These are phyloP conservation scores for Rhingia campestris DNA, from an alignment of 2,888 invertebrate genomes.

Conservation along the genomic window DNA sequence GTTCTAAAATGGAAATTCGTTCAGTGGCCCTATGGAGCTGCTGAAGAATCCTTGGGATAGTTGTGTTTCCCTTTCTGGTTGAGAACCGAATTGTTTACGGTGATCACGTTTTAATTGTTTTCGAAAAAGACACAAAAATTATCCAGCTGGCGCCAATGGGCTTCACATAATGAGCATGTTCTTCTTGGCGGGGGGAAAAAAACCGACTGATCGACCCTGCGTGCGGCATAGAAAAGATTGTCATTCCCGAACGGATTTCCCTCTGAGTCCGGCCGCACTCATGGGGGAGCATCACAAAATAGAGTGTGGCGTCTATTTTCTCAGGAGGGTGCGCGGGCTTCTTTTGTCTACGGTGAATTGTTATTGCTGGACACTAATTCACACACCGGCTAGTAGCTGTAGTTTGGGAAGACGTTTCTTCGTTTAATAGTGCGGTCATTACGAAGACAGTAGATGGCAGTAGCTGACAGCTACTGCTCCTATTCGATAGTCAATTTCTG, in stretches of 20 bases:
- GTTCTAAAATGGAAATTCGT: conserved; percentile 68
- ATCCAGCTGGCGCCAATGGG: conserved; percentile 70
- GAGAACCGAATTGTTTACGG: conserved; percentile 67
- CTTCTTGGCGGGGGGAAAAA: conserved; percentile 45
- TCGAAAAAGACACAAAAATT: conserved; percentile 65
- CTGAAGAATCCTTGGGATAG: conserved; percentile 64
- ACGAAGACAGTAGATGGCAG: conserved; percentile 44
- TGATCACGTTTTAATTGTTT: conserved; percentile 74
- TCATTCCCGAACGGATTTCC: conserved; percentile 62
- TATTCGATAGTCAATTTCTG: conserved; percentile 44
- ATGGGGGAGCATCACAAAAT: conserved; percentile 46
- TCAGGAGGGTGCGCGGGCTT: conserved; percentile 47
- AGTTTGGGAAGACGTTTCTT: conserved; percentile 17
- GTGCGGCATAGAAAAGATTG: conserved; percentile 59
- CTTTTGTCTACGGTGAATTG: conserved; percentile 58
- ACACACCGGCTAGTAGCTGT: conserved; percentile 41
- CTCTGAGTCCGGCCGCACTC: conserved; percentile 19
- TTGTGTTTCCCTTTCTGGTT: conserved; percentile 35
- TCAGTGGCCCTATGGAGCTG: conserved; percentile 34
- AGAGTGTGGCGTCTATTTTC: conserved; percentile 60
- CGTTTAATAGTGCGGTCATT: conserved; percentile 64
- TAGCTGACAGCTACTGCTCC: conserved; percentile 38
- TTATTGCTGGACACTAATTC: conserved; percentile 55
- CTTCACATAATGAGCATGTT: conserved; percentile 72
- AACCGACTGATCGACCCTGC: conserved; percentile 53